Base-by-base conservation (phyloP, 2,113 vertebrate genomes). In the Rhagologus leucostigma region DNA sequence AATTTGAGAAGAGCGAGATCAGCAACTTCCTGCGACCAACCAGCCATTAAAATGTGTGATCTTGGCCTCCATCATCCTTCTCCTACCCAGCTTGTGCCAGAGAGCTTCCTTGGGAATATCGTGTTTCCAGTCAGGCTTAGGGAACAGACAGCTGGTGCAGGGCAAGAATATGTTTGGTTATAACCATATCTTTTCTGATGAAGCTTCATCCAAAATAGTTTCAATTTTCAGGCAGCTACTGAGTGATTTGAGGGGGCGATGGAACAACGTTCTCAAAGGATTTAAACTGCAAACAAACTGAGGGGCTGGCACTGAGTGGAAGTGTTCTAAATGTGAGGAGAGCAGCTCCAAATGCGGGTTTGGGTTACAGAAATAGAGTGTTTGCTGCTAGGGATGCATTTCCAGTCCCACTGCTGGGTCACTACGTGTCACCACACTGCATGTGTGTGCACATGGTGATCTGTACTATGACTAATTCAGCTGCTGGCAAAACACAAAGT, bases 91-190 rank as follows among this genome's bases (percentile, higher is more conserved):
- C 22, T 81, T 64, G 78, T 97, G 91, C 73, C 87, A 59, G 47
- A 83, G 87, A 81, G 53, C 57, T 96, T 93, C 96, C 83, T 96
- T 92, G 77, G 95, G 97, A 95, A 87, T 91, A 57, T 88, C 18
- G 46, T 92, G 78, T 41, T 96, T 93, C 75, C 39, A 84, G 53
- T 33, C 39, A 80, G 93, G 85, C 76, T 97, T 90, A 92, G 73
- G 94, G 91, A 97, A 71, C 67, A 87, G 64, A 90, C 83, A 97
- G 85, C 75, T 94, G 84, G 60, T 74, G 50, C 78, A 91, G 68
- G 49, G 60, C 84, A 96, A 67, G 78, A 41, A 89, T 52, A 78
- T 42, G 62, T 91, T 84, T 33, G 49, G 44, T 89, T 93, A 90
- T 69, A 96, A 89, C 69, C 79, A 11, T 8, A 47, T 90, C n/a